Evolutionary conservation across 2,888 invertebrate genomes (phyloP).

Genomic region (Aleiodes leptofemur): DNA sequence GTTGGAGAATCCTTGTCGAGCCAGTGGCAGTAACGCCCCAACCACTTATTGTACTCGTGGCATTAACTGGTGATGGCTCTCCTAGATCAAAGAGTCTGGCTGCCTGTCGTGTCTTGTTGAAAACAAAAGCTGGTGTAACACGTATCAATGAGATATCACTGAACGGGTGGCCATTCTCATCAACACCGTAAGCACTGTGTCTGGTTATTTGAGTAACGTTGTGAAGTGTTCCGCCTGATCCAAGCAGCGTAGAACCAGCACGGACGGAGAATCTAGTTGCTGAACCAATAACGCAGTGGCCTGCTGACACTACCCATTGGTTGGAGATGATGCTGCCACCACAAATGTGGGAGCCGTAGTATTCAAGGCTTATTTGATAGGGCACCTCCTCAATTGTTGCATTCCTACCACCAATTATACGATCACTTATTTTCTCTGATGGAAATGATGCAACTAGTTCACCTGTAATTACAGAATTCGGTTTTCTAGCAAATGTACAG

Average conservation of each 20-base stretch:
- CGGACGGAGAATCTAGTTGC: slow-evolving; percentile 72
- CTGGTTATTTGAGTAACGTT: slow-evolving; percentile 9
- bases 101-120: slow-evolving; percentile 74
- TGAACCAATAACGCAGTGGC: slow-evolving; percentile 76
- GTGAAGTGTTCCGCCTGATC: slow-evolving; percentile 72
- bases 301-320: slow-evolving; percentile 78
- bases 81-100: slow-evolving; percentile 74
- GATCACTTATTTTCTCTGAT: slow-evolving; percentile 52
- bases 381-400: slow-evolving; percentile 66
- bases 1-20: slow-evolving; percentile 70
- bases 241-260: slow-evolving; percentile 77
- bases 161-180: background rate
- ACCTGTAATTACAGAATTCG: no score
- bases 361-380: slow-evolving; percentile 57
- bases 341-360: slow-evolving; percentile 75
- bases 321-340: slow-evolving; percentile 78
- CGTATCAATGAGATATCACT: slow-evolving; percentile 78
- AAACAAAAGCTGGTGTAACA: slow-evolving; percentile 75
- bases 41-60: slow-evolving; percentile 56
- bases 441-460: no score
- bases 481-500: no score
- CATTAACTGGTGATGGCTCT: slow-evolving; percentile 55
- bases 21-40: slow-evolving; percentile 56
- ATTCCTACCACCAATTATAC: slow-evolving; percentile 76
- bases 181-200: slow-evolving; percentile 29